These are phyloP conservation scores for Habroteleia sp. DNA, from an alignment of 2,888 invertebrate genomes.

Conservation along the genomic window DNA sequence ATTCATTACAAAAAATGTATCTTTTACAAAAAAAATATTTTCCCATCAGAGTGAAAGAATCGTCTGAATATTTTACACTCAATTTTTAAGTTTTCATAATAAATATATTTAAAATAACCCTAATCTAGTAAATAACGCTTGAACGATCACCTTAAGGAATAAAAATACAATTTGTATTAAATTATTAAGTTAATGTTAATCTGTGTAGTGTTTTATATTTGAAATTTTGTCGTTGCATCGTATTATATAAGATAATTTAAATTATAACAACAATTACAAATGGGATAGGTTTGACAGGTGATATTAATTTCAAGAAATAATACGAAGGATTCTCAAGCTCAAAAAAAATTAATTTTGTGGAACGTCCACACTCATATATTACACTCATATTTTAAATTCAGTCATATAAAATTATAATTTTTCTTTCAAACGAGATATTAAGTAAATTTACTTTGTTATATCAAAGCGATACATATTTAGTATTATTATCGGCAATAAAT, in stretches of 20 bases:
- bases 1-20: no score
- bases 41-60: no score
- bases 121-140: no score
- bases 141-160: no score
- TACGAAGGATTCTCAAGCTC: conserved; percentile 10
- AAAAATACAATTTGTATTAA: no score
- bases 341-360: conserved; percentile 29
- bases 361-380: conserved; percentile 23
- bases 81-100: no score
- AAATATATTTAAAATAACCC: no score
- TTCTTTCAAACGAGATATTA: conserved; percentile 26
- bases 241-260: not conserved
- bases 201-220: no score
- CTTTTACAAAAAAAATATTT: no score
- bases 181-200: no score
- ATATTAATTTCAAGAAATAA: conserved; percentile 25
- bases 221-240: not conserved
- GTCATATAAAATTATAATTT: conserved; percentile 36
- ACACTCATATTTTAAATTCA: conserved; percentile 13
- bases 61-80: no score
- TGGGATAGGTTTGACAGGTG: conserved; percentile 23
- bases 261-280: conserved; percentile 11
- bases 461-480: not conserved
- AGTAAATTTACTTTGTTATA: conserved; percentile 11
- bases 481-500: not conserved